These are phyloP conservation scores for Hirtodrosophila trivittata DNA, from an alignment of 2,888 invertebrate genomes.

Conservation along the genomic window DNA sequence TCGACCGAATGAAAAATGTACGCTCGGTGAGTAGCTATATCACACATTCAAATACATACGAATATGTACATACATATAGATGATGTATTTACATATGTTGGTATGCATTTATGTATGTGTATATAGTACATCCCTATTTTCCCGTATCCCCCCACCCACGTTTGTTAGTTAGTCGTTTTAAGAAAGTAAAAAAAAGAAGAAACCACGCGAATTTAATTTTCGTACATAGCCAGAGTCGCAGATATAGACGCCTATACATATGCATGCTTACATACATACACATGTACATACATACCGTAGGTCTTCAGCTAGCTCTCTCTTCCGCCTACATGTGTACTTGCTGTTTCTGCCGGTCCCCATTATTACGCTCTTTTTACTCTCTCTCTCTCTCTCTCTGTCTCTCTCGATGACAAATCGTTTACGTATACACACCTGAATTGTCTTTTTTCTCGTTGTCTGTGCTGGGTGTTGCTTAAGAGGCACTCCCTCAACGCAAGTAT, in stretches of 20 bases:
- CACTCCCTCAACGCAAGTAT: conserved; percentile 4
- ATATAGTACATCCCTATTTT: conserved; percentile 27
- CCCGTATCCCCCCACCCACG: conserved; percentile 45
- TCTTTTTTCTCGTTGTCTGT: conserved; percentile 50
- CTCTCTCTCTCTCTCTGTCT: conserved; percentile 6
- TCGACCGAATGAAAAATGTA: conserved; percentile 91
- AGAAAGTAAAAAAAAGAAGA: conserved; percentile 3
- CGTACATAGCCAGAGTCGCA: conserved; percentile 16
- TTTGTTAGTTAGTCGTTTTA: conserved; percentile 26
- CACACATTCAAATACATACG: too few species aligned
- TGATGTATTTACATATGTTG: conserved; percentile 8
- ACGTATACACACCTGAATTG: conserved; percentile 41
- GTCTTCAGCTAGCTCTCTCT: conserved; percentile 24
- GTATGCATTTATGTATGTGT: conserved; percentile 1
- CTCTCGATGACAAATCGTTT: conserved; percentile 11
- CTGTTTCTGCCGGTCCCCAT: conserved; percentile 13
- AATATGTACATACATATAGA: too few species aligned
- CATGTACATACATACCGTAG: background rate
- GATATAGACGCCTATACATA: conserved; percentile 1
- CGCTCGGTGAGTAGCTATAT: conserved; percentile 91
- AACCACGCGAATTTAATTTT: conserved; percentile 55
- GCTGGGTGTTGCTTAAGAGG: conserved; percentile 13
- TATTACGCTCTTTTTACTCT: conserved; percentile 6
- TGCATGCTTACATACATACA: conserved; percentile 6
- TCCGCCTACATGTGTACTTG: conserved; percentile 1